These are phyloP conservation scores for Avahi laniger DNA, from an alignment of 2,797 vertebrate genomes.

Conservation along the genomic window DNA sequence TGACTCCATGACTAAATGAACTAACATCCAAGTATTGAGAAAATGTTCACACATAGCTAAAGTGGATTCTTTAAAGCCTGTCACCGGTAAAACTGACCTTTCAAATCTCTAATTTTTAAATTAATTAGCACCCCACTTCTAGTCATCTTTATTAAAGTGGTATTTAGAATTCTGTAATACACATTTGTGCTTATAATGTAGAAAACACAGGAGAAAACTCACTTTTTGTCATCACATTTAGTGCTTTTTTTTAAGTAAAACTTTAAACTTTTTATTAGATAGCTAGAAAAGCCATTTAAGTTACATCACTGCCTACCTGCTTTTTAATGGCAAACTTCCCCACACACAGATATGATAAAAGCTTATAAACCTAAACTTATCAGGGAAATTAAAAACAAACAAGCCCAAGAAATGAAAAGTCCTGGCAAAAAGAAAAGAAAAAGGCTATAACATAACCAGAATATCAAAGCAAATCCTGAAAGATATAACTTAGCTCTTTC, in stretches of 20 bases:
- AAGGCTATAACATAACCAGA: neutral
- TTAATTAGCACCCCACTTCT: neutral
- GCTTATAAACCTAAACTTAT: neutral
- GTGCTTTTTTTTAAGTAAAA: neutral
- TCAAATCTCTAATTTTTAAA: neutral
- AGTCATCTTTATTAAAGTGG: neutral
- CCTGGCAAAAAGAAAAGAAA: neutral
- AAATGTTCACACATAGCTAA: neutral
- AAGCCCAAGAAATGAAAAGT: neutral
- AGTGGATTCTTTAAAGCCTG: neutral
- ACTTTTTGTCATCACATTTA: neutral
- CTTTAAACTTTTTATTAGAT: neutral
- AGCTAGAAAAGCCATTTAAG: neutral
- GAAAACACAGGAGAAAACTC: neutral
- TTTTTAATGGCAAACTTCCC: constrained; percentile 18
- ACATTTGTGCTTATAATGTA: neutral
- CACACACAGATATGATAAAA: neutral
- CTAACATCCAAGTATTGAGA: neutral
- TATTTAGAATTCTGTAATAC: neutral
- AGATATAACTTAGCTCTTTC: neutral
- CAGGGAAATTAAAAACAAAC: neutral
- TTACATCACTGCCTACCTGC: neutral
- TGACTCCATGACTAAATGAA: constrained; percentile 3
- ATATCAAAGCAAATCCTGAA: neutral
- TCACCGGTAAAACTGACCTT: neutral